These are phyloP conservation scores for Rhabdomys dilectus DNA, from an alignment of 2,113 vertebrate genomes.

Conservation along the genomic window DNA sequence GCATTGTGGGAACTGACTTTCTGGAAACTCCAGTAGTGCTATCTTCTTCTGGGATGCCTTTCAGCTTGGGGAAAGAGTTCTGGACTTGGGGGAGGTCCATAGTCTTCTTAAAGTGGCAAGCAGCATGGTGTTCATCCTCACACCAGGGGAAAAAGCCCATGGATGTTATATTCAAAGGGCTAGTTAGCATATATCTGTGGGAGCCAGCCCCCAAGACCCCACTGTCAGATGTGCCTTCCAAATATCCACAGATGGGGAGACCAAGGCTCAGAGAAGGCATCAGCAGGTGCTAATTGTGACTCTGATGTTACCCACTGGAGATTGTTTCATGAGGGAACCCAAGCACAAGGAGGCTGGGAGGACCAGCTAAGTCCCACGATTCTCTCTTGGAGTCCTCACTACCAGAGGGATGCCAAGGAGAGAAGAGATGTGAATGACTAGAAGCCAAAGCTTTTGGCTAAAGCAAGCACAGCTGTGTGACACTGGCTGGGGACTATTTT, in stretches of 20 bases:
- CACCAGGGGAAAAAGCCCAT: not conserved
- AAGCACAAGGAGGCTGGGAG: not conserved
- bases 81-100: not conserved
- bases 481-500: not conserved
- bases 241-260: not conserved
- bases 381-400: not conserved
- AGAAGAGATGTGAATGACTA: not conserved
- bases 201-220: not conserved
- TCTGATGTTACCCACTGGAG: not conserved
- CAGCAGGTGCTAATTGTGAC: fast-evolving
- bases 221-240: not conserved
- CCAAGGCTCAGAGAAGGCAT: not conserved
- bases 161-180: not conserved
- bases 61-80: not conserved
- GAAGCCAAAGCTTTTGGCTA: not conserved
- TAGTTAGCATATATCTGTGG: not conserved
- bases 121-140: too few species aligned
- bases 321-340: not conserved
- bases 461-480: not conserved
- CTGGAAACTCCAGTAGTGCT: not conserved
- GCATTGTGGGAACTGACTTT: not conserved
- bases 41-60: not conserved
- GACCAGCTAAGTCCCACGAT: not conserved
- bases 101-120: not conserved
- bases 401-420: not conserved